A percentile compares a stretch with the other conserved stretches of the same genome.
Conservation (phyloP, 2,888 invertebrate species). For the Anagyrus pseudococci region DNA sequence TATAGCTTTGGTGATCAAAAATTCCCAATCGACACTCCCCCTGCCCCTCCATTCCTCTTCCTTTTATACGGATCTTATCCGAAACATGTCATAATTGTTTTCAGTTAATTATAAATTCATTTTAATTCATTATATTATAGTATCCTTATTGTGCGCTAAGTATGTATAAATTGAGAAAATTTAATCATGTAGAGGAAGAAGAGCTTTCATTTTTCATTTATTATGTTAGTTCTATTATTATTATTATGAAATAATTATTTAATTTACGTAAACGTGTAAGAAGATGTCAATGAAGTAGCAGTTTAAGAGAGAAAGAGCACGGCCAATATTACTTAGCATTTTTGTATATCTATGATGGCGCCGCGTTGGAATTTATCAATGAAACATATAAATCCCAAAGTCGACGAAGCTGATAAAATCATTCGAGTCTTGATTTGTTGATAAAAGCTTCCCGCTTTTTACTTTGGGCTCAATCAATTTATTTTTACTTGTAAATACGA, state of each 20-base stretch:
- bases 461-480: slow-evolving; percentile 13
- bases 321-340: slow-evolving; percentile 34
- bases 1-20: slow-evolving; percentile 39
- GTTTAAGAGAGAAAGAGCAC: slow-evolving; percentile 11
- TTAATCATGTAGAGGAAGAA: slow-evolving; percentile 6
- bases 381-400: slow-evolving; percentile 3
- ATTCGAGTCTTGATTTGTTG: slow-evolving; percentile 9
- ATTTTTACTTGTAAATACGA: slow-evolving; percentile 34
- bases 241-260: slow-evolving; percentile 17
- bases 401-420: slow-evolving; percentile 6
- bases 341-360: neutral
- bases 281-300: slow-evolving; percentile 12
- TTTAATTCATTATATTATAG: slow-evolving; percentile 3
- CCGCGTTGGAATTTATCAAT: neutral
- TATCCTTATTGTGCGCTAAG: slow-evolving; percentile 5
- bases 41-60: slow-evolving; percentile 6
- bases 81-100: slow-evolving; percentile 23
- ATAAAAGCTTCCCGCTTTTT: slow-evolving; percentile 13
- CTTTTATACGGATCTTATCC: slow-evolving; percentile 18
- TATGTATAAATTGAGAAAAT: slow-evolving; percentile 30
- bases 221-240: neutral
- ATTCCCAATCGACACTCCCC: slow-evolving; percentile 17
- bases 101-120: slow-evolving; percentile 10
- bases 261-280: neutral
- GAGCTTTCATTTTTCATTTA: slow-evolving; percentile 16